Evolutionary conservation across 2,113 vertebrate species (phyloP).

Genomic region (Centrocercus urophasianus): DNA sequence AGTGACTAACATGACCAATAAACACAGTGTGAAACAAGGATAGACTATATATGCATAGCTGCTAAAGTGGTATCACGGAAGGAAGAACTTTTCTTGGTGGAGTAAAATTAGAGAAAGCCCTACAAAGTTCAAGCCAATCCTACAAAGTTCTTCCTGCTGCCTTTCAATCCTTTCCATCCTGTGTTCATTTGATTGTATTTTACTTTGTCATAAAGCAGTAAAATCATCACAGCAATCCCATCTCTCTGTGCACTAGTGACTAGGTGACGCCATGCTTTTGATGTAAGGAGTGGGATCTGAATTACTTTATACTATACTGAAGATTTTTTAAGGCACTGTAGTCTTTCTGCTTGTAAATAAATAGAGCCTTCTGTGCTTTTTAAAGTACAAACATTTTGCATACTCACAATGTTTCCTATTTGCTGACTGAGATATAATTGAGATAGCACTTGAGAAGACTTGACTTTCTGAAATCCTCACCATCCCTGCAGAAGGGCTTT

Average conservation of each 20-base stretch:
- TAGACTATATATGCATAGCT: background rate
- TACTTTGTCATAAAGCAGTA: background rate
- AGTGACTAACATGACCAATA: background rate
- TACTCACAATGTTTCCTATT: background rate
- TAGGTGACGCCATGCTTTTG: background rate
- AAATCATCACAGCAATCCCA: background rate
- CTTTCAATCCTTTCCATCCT: background rate
- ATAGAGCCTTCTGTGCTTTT: background rate
- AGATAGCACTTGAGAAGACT: background rate
- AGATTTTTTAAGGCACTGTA: background rate
- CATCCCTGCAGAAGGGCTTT: background rate
- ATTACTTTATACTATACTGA: background rate
- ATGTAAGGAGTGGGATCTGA: background rate
- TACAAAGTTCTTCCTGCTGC: background rate
- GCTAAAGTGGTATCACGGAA: background rate
- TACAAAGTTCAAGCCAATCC: background rate
- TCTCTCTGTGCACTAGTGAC: background rate
- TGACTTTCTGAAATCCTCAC: constrained; percentile 2
- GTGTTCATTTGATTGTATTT: background rate
- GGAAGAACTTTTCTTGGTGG: background rate
- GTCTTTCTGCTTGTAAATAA: constrained; percentile 13
- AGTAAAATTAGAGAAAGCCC: background rate
- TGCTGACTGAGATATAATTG: background rate
- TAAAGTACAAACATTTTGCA: background rate
- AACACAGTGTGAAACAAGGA: background rate